phyloP scores from a whole-genome alignment of 2,797 vertebrate genomes.

The Philypnodon macrostomus region DNA sequence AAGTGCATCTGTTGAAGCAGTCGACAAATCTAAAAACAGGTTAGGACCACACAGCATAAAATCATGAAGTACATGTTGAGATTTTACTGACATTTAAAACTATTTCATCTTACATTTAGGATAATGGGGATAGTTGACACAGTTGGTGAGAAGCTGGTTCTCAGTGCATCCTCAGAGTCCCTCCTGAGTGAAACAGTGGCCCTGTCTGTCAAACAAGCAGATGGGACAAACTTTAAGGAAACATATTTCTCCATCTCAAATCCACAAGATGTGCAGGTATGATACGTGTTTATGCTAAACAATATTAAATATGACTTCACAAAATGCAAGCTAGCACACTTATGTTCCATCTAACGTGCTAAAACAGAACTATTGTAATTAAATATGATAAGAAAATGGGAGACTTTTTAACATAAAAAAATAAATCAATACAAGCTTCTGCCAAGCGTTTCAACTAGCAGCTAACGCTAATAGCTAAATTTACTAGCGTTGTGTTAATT shows the following conservation, averaged over 20 bases:
- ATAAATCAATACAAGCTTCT: too few species aligned
- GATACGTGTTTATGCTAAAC: too few species aligned
- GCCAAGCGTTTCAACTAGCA: too few species aligned
- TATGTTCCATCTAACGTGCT: too few species aligned
- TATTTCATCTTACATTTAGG: conserved; percentile 52
- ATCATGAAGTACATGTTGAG: background rate
- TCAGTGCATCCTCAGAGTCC: conserved; percentile 54
- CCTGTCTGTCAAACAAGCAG: conserved; percentile 82
- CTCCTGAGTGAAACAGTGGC: conserved; percentile 80
- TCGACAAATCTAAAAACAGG: conserved; percentile 81
- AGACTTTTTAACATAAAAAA: too few species aligned
- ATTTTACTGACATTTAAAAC: background rate
- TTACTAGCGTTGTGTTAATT: too few species aligned
- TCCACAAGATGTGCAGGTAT: conserved; percentile 83
- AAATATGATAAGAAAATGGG: too few species aligned
- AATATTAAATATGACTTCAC: too few species aligned
- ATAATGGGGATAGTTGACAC: conserved; percentile 86
- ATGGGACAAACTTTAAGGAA: conserved; percentile 74
- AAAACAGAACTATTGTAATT: too few species aligned
- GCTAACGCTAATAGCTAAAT: too few species aligned
- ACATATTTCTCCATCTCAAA: conserved; percentile 81
- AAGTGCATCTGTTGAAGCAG: conserved; percentile 59
- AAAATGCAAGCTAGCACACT: too few species aligned
- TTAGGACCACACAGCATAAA: conserved; percentile 34
- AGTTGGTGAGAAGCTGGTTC: conserved; percentile 86